Conservation (phyloP, 1,140 invertebrate genomes). For the Procambarus virginalis region DNA sequence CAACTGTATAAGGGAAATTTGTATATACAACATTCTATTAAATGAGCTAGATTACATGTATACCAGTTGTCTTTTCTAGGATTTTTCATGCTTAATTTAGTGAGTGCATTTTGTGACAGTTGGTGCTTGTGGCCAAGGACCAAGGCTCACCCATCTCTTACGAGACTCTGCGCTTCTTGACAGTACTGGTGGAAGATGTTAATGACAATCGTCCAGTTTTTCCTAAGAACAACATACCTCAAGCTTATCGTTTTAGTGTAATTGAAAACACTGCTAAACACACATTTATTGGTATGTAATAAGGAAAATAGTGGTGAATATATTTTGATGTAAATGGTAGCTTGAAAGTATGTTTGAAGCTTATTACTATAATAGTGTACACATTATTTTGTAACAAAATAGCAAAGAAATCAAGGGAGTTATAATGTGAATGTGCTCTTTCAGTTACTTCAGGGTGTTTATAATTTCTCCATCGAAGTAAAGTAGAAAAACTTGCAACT, state of each 20-base stretch:
- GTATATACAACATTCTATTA: too few relatives aligned
- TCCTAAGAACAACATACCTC: slow-evolving; percentile 76
- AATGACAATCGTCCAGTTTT: slow-evolving; percentile 92
- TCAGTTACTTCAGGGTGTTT: too few relatives aligned
- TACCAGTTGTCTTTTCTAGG: neutral
- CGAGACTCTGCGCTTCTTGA: slow-evolving; percentile 86
- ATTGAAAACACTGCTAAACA: slow-evolving; percentile 82
- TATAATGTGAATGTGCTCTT: too few relatives aligned
- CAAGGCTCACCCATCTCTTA: slow-evolving; percentile 86
- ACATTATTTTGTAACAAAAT: too few relatives aligned
- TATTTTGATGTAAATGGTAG: neutral
- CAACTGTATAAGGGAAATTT: too few relatives aligned
- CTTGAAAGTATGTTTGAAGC: neutral
- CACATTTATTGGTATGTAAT: slow-evolving; percentile 78
- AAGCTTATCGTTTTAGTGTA: slow-evolving; percentile 83
- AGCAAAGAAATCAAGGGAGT: too few relatives aligned
- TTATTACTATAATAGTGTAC: neutral
- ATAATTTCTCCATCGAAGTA: too few relatives aligned
- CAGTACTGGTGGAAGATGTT: slow-evolving; percentile 86
- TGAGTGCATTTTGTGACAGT: slow-evolving; percentile 75
- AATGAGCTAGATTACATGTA: too few relatives aligned
- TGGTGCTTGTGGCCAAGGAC: slow-evolving; percentile 90
- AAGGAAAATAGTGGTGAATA: neutral
- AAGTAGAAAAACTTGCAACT: too few relatives aligned
- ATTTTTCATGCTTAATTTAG: neutral